Evolutionary conservation across 2,113 vertebrate genomes (phyloP).

Genomic region (Triplophysa rosa): DNA sequence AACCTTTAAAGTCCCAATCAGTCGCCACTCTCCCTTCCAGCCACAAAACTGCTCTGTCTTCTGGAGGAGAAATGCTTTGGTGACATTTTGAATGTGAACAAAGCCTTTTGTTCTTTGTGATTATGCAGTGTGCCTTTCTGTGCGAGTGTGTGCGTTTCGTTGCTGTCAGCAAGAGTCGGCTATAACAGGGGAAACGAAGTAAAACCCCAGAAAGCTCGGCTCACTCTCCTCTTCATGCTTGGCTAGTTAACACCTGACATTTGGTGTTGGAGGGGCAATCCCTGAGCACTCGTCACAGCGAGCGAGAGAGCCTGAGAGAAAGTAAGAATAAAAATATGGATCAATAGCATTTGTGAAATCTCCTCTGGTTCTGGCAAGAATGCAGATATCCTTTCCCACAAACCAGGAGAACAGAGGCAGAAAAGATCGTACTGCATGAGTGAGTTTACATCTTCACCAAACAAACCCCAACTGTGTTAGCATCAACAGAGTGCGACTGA

Average conservation of each 20-base stretch:
- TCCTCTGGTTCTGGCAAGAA: constrained; percentile 19
- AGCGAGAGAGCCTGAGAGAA: constrained; percentile 35
- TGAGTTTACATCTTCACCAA: constrained; percentile 49
- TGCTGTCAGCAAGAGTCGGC: constrained; percentile 28
- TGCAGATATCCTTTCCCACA: constrained; percentile 10
- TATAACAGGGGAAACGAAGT: constrained; percentile 40
- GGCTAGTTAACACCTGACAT: constrained; percentile 57
- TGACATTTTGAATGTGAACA: constrained; percentile 52
- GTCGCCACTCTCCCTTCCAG: constrained; percentile 27
- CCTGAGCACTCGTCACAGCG: constrained; percentile 50
- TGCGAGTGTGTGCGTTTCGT: constrained; percentile 12
- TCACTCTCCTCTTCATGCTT: constrained; percentile 50
- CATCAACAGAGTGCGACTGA: constrained; percentile 23
- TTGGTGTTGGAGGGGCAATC: constrained; percentile 54
- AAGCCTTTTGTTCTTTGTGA: constrained; percentile 50
- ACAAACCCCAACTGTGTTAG: constrained; percentile 41
- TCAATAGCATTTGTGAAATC: constrained; percentile 44
- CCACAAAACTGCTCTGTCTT: constrained; percentile 41
- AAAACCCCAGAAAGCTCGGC: constrained; percentile 53
- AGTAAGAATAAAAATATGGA: constrained; percentile 30
- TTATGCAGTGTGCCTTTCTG: constrained; percentile 37
- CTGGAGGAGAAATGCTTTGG: constrained; percentile 34
- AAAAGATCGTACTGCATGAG: constrained; percentile 36
- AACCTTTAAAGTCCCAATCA: constrained; percentile 56
- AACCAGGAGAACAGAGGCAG: constrained; percentile 26